A percentile compares a stretch with the other conserved stretches of the same genome.
These are phyloP conservation scores for Antechinus stuartii DNA, from an alignment of 2,113 vertebrate species.

Conservation along the genomic window DNA sequence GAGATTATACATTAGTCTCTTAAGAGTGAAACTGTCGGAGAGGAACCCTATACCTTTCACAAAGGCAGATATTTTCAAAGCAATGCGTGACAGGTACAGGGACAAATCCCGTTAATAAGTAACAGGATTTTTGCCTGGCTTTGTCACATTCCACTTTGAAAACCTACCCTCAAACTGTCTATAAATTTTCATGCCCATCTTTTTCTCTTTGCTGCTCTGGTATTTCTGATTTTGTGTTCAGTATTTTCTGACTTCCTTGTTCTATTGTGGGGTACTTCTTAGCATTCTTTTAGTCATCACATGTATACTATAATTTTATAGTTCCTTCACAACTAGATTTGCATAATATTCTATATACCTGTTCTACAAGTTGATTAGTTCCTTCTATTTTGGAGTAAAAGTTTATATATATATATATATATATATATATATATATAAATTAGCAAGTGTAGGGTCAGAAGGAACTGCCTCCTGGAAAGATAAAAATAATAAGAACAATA, in stretches of 20 bases:
- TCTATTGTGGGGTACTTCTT: slow-evolving; percentile 33
- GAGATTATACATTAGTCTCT: slow-evolving; percentile 74
- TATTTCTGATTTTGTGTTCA: slow-evolving; percentile 45
- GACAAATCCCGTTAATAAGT: slow-evolving; percentile 82
- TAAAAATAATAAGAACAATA: neutral
- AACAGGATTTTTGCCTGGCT: slow-evolving; percentile 77
- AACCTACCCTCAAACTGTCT: slow-evolving; percentile 73
- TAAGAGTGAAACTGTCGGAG: slow-evolving; percentile 72
- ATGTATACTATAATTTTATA: slow-evolving; percentile 37
- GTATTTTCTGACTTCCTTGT: slow-evolving; percentile 6
- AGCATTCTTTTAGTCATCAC: slow-evolving; percentile 44
- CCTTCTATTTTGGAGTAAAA: slow-evolving; percentile 32
- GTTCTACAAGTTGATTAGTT: slow-evolving; percentile 7
- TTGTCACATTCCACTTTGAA: slow-evolving; percentile 79
- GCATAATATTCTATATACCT: slow-evolving; percentile 36
- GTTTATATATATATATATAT: too few species aligned
- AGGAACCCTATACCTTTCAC: slow-evolving; percentile 74
- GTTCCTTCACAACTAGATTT: slow-evolving; percentile 34
- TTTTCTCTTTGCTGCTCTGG: slow-evolving; percentile 60
- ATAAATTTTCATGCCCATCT: slow-evolving; percentile 67
- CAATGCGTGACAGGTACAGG: slow-evolving; percentile 73
- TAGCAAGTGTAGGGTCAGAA: neutral
- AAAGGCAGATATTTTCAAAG: slow-evolving; percentile 81
- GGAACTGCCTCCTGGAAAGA: neutral
- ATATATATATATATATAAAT: too few species aligned